Percentiles rank a stretch among this genome's conserved stretches.
phyloP scores from a whole-genome alignment of 2,888 invertebrate genomes.

The Orthosia cruda region DNA sequence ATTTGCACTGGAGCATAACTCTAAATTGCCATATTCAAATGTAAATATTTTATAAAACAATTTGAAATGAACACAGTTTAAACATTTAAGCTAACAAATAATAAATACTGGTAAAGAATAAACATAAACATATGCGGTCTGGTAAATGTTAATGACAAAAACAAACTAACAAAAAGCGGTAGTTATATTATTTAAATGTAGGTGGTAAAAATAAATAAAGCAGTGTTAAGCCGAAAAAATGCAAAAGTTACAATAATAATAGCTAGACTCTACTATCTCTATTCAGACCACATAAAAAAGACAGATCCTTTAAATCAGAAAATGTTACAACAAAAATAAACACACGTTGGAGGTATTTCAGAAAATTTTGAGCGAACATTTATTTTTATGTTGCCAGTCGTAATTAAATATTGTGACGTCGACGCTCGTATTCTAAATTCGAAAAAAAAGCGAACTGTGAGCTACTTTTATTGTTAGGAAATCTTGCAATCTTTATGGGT shows the following conservation, averaged over 20 bases:
- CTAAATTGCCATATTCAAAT: background rate
- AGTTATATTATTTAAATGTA: background rate
- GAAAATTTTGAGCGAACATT: slow-evolving; percentile 15
- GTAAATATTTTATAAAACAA: background rate
- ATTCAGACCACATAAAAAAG: too few relatives aligned
- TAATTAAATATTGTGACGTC: slow-evolving; percentile 25
- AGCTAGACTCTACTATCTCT: background rate
- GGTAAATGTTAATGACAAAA: background rate
- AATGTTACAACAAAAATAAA: slow-evolving; percentile 21
- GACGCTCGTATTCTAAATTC: slow-evolving; percentile 6
- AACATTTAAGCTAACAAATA: background rate
- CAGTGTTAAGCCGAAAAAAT: background rate
- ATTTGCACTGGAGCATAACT: background rate
- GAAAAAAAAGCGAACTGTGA: background rate
- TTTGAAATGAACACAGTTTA: background rate
- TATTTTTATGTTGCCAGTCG: slow-evolving; percentile 13
- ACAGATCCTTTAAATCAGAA: background rate
- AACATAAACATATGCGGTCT: background rate
- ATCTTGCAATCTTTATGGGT: background rate
- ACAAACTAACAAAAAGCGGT: background rate
- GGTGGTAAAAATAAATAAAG: background rate
- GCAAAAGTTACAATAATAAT: background rate
- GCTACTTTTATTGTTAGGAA: background rate
- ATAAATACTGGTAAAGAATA: background rate
- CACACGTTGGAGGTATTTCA: slow-evolving; percentile 27